Evolutionary conservation across 2,888 invertebrate species (phyloP), one percentile per base, ranked within the genome.

Genomic region (Calliphora vomitoria): DNA sequence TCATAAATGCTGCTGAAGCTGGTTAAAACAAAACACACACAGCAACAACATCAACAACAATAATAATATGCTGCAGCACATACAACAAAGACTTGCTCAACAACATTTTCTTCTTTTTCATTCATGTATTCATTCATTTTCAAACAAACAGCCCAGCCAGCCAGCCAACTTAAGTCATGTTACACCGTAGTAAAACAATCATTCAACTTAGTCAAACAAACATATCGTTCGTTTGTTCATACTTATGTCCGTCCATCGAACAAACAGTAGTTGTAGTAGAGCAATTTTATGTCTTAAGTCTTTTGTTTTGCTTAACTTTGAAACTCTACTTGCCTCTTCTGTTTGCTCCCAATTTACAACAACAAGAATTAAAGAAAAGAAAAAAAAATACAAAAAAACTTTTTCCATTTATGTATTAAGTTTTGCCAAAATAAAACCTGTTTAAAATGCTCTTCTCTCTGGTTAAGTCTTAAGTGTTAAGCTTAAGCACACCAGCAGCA

Each of bases 301-400:
- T 92, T 92, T 92, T 91, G 91, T 92, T 91, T 91, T 89, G 86
- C 75, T 83, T 89, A 90, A 89, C 89, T 64, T 64, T 90, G 90
- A 89, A 89, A 90, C 85, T 89, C 88, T 82, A 86, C 62, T 86
- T 87, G 87, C n/a, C 58, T 80, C 74, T 74, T 41, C 41, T 60
- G 68, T 60, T 71, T 74, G 72, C 72, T 78, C 25, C 58, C n/a
- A 74, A 86, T 71, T 55, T 64, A 82, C 82, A 83, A 86, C 20
- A 80, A 85, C 58, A 60, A 35, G 6, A 25, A 25, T 1, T 25
- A 25, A 25, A 25, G 5, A 35, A 4, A 35, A 35, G 3, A 3
- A 35, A 1, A 35, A 35, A 4, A 35, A n/a, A n/a, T n/a, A 35
- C 35, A 35, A 35, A 35, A 10, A 82, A 84, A 82, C 62, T 75